A percentile compares a stretch with the other conserved stretches of the same genome.
phyloP scores from a whole-genome alignment of 2,888 invertebrate species.

The Gortyna flavago region DNA sequence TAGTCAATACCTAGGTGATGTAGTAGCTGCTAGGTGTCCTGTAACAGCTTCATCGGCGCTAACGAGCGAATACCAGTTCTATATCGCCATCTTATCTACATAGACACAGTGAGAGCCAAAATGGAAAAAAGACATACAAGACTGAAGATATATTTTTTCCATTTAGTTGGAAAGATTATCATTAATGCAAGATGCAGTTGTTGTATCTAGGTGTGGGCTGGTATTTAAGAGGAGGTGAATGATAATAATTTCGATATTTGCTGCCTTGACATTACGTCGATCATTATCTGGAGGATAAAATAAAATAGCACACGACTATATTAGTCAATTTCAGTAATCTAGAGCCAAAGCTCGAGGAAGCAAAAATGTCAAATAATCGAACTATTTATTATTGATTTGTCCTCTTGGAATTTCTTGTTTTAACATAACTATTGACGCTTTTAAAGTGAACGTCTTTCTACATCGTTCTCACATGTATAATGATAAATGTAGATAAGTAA shows the following conservation, averaged over 20 bases:
- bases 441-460: no score
- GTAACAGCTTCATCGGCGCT: conserved; percentile 61
- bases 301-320: background rate
- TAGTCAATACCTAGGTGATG: conserved; percentile 48
- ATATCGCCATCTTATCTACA: conserved; percentile 38
- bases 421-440: no score
- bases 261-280: background rate
- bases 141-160: conserved; percentile 4
- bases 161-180: conserved; percentile 10
- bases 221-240: background rate
- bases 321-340: background rate
- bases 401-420: background rate
- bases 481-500: no score
- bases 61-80: conserved; percentile 65
- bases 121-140: background rate
- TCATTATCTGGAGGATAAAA: background rate
- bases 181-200: background rate
- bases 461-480: no score
- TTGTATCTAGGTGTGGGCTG: background rate
- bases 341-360: background rate
- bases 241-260: background rate
- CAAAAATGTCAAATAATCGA: background rate
- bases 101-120: conserved; percentile 5
- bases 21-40: conserved; percentile 47
- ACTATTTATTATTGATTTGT: background rate